These are phyloP conservation scores for Petroica traversi DNA, from an alignment of 2,113 vertebrate genomes.

Conservation along the genomic window DNA sequence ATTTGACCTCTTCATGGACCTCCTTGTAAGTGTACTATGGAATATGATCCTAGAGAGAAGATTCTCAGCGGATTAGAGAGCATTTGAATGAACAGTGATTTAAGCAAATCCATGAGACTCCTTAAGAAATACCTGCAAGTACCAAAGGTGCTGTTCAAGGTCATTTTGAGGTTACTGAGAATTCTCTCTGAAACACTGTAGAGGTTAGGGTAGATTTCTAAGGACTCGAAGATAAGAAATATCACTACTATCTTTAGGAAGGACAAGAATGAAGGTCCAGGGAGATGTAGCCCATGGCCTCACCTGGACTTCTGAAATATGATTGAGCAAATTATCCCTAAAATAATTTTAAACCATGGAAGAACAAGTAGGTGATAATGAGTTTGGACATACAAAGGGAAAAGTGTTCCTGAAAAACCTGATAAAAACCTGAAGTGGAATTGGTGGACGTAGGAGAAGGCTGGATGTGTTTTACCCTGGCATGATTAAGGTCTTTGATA, in stretches of 20 bases:
- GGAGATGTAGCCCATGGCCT: not conserved
- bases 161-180: not conserved
- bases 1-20: not conserved
- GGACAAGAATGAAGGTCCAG: not conserved
- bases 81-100: not conserved
- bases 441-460: not conserved
- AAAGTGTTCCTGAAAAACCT: not conserved
- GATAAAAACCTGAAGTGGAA: not conserved
- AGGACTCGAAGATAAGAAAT: not conserved
- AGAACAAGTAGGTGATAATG: not conserved
- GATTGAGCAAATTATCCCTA: not conserved
- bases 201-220: not conserved
- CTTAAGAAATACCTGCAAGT: not conserved
- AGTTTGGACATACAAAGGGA: not conserved
- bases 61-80: not conserved
- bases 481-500: not conserved
- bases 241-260: not conserved
- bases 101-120: not conserved
- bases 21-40: not conserved
- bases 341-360: not conserved
- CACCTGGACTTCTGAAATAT: not conserved
- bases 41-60: not conserved
- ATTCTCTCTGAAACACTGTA: not conserved
- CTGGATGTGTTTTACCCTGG: not conserved
- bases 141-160: not conserved